These are phyloP conservation scores for Lithophane semibrunnea DNA, from an alignment of 2,888 invertebrate genomes.

Conservation along the genomic window DNA sequence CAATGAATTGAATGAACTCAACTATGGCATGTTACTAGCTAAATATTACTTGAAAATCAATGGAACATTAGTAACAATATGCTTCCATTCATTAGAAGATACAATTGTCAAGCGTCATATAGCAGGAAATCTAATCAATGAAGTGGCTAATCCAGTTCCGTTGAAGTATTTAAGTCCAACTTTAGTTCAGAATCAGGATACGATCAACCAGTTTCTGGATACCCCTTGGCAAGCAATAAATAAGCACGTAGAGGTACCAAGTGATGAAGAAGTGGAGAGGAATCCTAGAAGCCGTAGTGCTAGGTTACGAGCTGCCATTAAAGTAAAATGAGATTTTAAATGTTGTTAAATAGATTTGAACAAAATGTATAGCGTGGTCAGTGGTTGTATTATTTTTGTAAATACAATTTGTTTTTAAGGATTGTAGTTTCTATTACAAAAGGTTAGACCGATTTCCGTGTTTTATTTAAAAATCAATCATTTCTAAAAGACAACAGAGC, in stretches of 20 bases:
- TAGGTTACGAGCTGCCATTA: conserved; percentile 95
- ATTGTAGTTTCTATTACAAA: conserved; percentile 41
- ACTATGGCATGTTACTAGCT: conserved; percentile 95
- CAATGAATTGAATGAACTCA: conserved; percentile 98
- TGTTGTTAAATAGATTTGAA: not conserved
- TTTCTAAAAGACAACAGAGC: no score
- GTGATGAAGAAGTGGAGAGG: conserved; percentile 92
- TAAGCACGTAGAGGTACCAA: conserved; percentile 95
- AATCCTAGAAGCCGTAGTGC: conserved; percentile 98
- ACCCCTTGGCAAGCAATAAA: conserved; percentile 94
- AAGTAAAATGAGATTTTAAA: conserved; percentile 89
- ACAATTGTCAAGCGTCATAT: conserved; percentile 97
- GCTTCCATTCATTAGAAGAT: conserved; percentile 98
- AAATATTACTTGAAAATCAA: conserved; percentile 94
- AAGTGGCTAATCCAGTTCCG: conserved; percentile 93
- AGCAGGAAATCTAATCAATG: conserved; percentile 93
- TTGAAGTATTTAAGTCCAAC: conserved; percentile 93
- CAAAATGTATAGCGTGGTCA: conserved; percentile 25
- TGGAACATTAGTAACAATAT: conserved; percentile 95
- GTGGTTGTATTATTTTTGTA: conserved; percentile 60
- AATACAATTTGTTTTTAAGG: conserved; percentile 54
- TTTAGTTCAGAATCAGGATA: conserved; percentile 90
- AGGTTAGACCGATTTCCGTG: conserved; percentile 16
- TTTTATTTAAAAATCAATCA: conserved; percentile 24
- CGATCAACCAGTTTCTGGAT: conserved; percentile 91